Evolutionary conservation across 2,797 vertebrate genomes (phyloP), one percentile per base, ranked within the genome.

Genomic region (Podargus strigoides): DNA sequence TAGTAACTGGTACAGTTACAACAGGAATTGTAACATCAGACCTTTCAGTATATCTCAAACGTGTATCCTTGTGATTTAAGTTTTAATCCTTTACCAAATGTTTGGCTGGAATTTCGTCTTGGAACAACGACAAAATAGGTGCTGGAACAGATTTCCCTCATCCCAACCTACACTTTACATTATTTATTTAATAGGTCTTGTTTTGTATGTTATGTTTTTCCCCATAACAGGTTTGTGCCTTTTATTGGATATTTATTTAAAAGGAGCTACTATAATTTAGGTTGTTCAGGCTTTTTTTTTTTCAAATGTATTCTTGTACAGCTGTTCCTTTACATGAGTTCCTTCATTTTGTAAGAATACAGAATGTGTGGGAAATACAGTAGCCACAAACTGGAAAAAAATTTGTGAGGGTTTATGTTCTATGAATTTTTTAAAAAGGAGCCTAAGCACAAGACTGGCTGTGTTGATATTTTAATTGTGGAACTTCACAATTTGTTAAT

Each of bases 231-330:
- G 91, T 96, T 93, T 91, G 92, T 97, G 95, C 95, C 96, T 97
- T 96, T 95, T 94, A 94, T 72, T 94, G 90, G 92, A 73, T 96
- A 95, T 97, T 96, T 95, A 96, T 96, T 97, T 92, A 37, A 93
- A 87, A 93, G 83, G 55, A 94, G 68, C 84, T 95, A 67, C 63
- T 80, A 10, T 84, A 50, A 74, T 86, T 77, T 87, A 93, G 82
- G 91, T 53, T 68, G 73, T 83, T 86, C 7, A n/a, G 55, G 85
- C 85, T 92, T 78, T 91, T 82, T 86, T 91, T 76, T 82, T 86
- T 91, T 76, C 68, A 62, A 77, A 67, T 70, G 37, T 85, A 39
- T 93, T 91, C 82, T 94, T 92, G 77, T 91, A 94, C 89, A 89
- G 94, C 55, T 77, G 50, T 95, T 95, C 66, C 88, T 91, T 87